Conservation (phyloP, 2,888 invertebrate species). For the Gandaritis pyraliata region DNA sequence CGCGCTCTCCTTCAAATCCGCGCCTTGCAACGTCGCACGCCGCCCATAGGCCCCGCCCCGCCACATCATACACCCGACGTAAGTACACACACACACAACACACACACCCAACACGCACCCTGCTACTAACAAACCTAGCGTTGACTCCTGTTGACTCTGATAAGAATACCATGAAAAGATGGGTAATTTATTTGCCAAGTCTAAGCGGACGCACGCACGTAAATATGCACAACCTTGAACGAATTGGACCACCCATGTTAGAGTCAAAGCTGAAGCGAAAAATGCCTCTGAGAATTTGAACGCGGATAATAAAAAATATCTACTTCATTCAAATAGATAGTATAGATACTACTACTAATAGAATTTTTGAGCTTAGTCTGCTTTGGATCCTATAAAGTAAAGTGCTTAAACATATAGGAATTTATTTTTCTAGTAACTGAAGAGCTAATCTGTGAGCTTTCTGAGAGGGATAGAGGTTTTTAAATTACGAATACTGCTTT, state of each 20-base stretch:
- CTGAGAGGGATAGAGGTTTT: conserved; percentile 10
- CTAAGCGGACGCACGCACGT: background rate
- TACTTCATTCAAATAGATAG: no score
- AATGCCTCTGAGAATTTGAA: no score
- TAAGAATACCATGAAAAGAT: no score
- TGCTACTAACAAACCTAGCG: no score
- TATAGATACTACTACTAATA: no score
- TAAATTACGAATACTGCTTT: background rate
- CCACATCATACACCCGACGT: conserved; percentile 82
- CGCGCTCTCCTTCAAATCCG: conserved; percentile 97
- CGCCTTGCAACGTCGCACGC: conserved; percentile 89
- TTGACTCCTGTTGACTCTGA: no score
- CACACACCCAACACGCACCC: no score
- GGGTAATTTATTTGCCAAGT: no score
- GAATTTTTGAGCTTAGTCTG: conserved; percentile 3
- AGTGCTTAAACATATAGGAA: background rate
- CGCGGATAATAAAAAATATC: no score
- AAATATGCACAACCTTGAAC: background rate
- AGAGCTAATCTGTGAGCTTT: no score
- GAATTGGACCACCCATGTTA: background rate
- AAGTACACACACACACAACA: conserved; percentile 48
- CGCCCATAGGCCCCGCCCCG: conserved; percentile 52
- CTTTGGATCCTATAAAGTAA: background rate
- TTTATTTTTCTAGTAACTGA: background rate
- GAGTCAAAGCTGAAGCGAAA: no score